Conservation (phyloP, 2,888 invertebrate genomes). For the Troides helena region DNA sequence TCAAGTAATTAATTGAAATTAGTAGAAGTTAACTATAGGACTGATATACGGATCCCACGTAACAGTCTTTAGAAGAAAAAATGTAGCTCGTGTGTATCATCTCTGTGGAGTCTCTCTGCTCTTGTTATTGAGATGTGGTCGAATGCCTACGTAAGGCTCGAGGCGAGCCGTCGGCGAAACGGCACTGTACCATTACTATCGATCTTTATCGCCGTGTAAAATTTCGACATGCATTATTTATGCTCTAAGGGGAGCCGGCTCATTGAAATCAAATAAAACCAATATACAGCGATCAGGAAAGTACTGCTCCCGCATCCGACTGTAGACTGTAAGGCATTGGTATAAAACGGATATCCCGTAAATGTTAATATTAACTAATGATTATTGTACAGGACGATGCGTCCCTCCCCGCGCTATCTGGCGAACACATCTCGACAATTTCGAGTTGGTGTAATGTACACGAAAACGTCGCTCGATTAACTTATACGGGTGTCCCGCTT, state of each 20-base stretch:
- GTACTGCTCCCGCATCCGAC: constrained; percentile 15
- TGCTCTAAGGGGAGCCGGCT: constrained; percentile 61
- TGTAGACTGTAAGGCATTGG: neutral
- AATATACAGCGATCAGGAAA: constrained; percentile 28
- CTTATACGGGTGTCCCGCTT: constrained; percentile 47
- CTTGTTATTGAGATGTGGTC: neutral
- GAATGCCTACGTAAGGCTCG: neutral
- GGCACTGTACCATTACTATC: constrained; percentile 45
- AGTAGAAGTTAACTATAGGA: no score
- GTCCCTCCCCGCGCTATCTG: constrained; percentile 41
- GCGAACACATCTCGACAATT: constrained; percentile 46
- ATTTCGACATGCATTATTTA: constrained; percentile 77
- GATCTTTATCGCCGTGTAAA: constrained; percentile 45
- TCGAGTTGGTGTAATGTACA: constrained; percentile 43
- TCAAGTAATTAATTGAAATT: no score
- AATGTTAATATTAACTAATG: constrained; percentile 17
- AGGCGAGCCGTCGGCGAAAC: constrained; percentile 25
- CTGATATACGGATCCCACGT: no score
- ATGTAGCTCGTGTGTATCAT: no score
- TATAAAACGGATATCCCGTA: constrained; percentile 7
- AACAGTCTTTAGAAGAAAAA: no score
- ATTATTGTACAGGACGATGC: constrained; percentile 27
- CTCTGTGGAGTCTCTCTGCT: neutral
- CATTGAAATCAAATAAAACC: constrained; percentile 62
- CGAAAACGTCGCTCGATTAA: constrained; percentile 41